A percentile compares a stretch with the other conserved stretches of the same genome.
Conservation (phyloP, 2,888 invertebrate species). For the Hyalella azteca region DNA sequence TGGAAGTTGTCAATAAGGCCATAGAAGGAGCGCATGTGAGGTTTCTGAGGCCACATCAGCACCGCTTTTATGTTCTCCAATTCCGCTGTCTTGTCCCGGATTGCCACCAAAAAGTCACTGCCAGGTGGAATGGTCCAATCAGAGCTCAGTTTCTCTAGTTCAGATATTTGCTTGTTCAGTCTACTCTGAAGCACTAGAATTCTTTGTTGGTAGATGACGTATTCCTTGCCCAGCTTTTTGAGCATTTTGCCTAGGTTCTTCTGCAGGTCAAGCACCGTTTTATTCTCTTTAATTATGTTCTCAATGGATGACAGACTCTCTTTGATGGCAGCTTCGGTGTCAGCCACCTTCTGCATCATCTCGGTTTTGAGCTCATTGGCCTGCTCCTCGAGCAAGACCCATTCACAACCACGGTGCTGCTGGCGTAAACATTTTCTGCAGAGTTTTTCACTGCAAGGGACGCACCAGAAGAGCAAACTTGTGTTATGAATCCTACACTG, state of each 20-base stretch:
- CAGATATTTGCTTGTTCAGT: not conserved
- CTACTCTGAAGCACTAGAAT: constrained; percentile 10
- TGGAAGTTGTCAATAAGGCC: constrained; percentile 18
- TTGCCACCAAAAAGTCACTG: not conserved
- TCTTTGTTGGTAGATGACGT: constrained; percentile 1
- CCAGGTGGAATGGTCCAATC: constrained; percentile 4
- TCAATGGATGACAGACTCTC: constrained; percentile 3
- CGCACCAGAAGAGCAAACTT: constrained; percentile 13
- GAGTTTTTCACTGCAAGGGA: not conserved
- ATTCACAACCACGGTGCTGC: not conserved
- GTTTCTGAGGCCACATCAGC: constrained; percentile 6
- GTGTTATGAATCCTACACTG: not conserved
- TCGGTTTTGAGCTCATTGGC: not conserved
- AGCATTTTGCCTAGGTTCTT: not conserved
- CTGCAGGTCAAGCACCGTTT: not conserved
- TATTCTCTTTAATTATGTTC: constrained; percentile 9
- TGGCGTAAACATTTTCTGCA: constrained; percentile 21
- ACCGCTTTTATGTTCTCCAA: not conserved
- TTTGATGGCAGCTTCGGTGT: not conserved
- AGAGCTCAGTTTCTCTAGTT: not conserved
- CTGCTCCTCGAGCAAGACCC: constrained; percentile 17
- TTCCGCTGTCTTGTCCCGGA: not conserved
- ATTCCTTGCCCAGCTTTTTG: not conserved
- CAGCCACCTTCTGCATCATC: not conserved
- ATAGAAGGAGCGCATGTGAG: constrained; percentile 10